These are phyloP conservation scores for Solenopsis invicta DNA, from an alignment of 1,140 invertebrate species.

Conservation along the genomic window DNA sequence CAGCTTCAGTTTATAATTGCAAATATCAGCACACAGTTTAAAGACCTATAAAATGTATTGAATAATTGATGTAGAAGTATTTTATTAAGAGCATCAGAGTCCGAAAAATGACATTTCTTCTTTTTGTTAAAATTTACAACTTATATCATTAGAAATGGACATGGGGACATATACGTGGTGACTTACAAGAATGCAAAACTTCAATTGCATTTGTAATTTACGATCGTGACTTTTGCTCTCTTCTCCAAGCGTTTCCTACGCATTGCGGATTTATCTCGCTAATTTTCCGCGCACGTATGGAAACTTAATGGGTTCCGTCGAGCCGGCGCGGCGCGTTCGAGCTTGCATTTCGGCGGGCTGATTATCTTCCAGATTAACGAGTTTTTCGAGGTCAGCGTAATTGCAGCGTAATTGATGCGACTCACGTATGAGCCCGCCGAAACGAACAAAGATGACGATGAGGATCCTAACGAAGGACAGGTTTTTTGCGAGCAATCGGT, in stretches of 20 bases:
- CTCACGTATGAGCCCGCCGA: constrained; percentile 62
- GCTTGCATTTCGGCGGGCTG: constrained; percentile 55
- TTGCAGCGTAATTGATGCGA: constrained; percentile 36
- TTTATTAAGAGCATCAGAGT: too few species aligned
- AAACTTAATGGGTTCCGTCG: constrained; percentile 54
- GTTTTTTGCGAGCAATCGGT: constrained; percentile 64
- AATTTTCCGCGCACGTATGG: constrained; percentile 63
- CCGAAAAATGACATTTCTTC: too few species aligned
- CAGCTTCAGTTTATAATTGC: too few species aligned
- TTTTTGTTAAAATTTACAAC: not conserved
- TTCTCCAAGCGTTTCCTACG: constrained; percentile 9
- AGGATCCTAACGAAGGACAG: constrained; percentile 68
- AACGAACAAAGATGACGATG: constrained; percentile 53
- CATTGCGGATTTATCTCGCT: constrained; percentile 52
- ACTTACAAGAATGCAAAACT: not conserved
- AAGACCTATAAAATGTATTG: too few species aligned
- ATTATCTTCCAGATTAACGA: constrained; percentile 63
- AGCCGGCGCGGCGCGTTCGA: constrained; percentile 43
- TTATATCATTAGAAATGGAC: not conserved
- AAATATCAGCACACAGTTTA: too few species aligned
- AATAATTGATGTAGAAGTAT: too few species aligned
- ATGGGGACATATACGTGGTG: not conserved
- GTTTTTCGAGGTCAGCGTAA: constrained; percentile 47
- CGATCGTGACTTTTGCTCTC: constrained; percentile 3
- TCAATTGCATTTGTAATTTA: constrained; percentile 37